phyloP scores from a whole-genome alignment of 2,797 vertebrate species.

The Australoheros facetus region DNA sequence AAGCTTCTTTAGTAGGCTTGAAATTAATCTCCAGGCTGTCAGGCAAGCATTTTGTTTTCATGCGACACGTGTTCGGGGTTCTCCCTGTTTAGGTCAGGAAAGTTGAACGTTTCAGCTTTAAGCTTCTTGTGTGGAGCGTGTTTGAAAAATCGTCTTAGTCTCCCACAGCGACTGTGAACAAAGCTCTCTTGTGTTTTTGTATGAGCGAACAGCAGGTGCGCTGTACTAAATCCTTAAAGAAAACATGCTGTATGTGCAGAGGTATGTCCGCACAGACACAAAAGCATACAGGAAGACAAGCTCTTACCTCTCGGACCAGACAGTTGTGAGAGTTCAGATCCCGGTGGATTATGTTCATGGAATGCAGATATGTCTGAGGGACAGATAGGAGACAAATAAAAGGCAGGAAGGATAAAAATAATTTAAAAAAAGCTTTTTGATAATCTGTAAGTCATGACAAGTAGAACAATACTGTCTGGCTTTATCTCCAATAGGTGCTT shows the following conservation, averaged over 20 bases:
- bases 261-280: conserved; percentile 9
- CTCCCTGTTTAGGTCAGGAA: conserved; percentile 13
- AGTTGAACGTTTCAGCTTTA: conserved; percentile 17
- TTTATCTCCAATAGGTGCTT: conserved; percentile 14
- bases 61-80: conserved; percentile 13
- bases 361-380: conserved; percentile 93
- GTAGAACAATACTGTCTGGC: conserved; percentile 44
- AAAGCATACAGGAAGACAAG: conserved; percentile 4
- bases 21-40: conserved; percentile 6
- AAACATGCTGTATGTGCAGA: conserved; percentile 34
- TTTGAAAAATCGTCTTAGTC: conserved; percentile 31
- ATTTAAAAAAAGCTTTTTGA: conserved; percentile 11
- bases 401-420: not conserved
- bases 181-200: conserved; percentile 51
- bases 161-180: conserved; percentile 35
- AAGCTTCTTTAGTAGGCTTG: not conserved
- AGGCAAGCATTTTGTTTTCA: not conserved
- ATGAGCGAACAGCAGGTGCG: conserved; percentile 25
- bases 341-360: conserved; percentile 98
- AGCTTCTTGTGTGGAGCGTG: not conserved
- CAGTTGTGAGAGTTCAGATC: conserved; percentile 99
- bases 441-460: conserved; percentile 22
- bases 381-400: conserved; percentile 25
- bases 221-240: conserved; percentile 35
- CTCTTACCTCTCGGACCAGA: conserved; percentile 92